Evolutionary conservation across 1,140 invertebrate genomes (phyloP), one percentile per base, ranked within the genome.

Genomic region (Tribolium castaneum): DNA sequence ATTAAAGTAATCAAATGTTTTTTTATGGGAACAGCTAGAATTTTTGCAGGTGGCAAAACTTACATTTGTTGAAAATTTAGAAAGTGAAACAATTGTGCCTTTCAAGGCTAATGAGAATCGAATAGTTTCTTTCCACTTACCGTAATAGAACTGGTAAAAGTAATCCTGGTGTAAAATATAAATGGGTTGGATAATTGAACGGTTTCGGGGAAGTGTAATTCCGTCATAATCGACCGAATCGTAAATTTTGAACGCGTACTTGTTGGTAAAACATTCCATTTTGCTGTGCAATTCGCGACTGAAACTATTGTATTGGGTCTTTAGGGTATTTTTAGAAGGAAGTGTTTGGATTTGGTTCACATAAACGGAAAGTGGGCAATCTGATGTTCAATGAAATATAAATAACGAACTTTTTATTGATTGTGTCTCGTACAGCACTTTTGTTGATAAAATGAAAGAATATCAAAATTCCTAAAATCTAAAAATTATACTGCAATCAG

Each of bases 251-350:
- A 73, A 54, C 10, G 49, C 71, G 52, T 73, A 30, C 7, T 73
- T 52, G 52, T 73, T 73, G 25, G 52, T 50, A 52, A 73, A 54
- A 52, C 45, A 73, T 73, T 73, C 71, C 71, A 73, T 73, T 22
- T 73, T 50, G 16, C 50, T 50, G 19, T 52, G 30, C 50, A 25
- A 52, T 30, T 30, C 6, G 4, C 3, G 25, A 35, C 49, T 52
- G 22, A 12, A 54, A 25, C 52, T 12, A 54, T 54, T 22, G 12
- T 52, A 9, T 34, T 14, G 10, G 12, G 6, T 49, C 39, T 72
- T 51, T 52, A 50, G 6, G 6, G 71, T 73, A 73, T 73, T 73
- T 73, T 73, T 73, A 73, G 71, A 73, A 52, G 12, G 25, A 30
- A 30, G 25, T 30, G 25, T 30, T 30, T 62, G 56, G 56, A 25